Evolutionary conservation across 2,888 invertebrate genomes (phyloP).

Genomic region (Sinohyriopsis cumingii): DNA sequence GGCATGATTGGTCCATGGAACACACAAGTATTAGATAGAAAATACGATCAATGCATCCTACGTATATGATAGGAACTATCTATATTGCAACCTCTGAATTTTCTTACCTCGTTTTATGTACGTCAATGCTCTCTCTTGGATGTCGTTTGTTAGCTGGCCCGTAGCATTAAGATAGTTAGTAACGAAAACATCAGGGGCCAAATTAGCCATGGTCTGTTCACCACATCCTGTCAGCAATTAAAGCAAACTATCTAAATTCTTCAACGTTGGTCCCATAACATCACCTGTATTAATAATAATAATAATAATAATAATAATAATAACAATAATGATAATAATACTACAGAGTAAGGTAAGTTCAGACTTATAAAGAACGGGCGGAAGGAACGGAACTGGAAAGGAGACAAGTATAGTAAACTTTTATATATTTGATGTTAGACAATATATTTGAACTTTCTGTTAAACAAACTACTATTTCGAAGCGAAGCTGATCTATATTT

Average conservation of each 20-base stretch:
- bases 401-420: neutral
- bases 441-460: too few species aligned
- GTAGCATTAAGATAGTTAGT: constrained; percentile 87
- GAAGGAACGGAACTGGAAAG: constrained; percentile 79
- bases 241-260: constrained; percentile 84
- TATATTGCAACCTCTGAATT: too few species aligned
- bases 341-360: constrained; percentile 89
- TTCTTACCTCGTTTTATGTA: constrained; percentile 80
- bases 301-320: too few species aligned
- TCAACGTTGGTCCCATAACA: constrained; percentile 84
- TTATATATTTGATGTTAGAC: too few species aligned
- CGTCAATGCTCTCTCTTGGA: constrained; percentile 78
- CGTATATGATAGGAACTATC: too few species aligned
- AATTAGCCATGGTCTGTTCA: constrained; percentile 91
- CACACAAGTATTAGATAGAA: too few species aligned
- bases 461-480: too few species aligned
- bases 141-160: constrained; percentile 78
- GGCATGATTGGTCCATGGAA: too few species aligned
- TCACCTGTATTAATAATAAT: constrained; percentile 75
- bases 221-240: constrained; percentile 90
- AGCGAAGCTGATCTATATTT: too few species aligned
- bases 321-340: constrained; percentile 65
- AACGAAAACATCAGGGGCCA: constrained; percentile 90
- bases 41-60: too few species aligned
- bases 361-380: constrained; percentile 88